phyloP scores from a whole-genome alignment of 2,888 invertebrate species.

The Pomacea canaliculata region DNA sequence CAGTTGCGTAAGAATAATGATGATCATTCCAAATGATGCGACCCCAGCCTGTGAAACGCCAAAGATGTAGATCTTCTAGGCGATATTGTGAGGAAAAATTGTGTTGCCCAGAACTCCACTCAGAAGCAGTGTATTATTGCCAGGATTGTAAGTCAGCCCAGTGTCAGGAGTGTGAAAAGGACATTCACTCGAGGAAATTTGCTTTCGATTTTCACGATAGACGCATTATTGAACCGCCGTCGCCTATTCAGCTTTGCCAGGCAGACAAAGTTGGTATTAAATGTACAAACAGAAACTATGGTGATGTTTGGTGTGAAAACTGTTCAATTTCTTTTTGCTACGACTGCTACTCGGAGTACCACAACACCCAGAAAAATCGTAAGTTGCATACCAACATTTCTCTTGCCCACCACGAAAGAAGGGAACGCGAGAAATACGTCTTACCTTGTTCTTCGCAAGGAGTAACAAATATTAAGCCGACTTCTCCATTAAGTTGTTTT shows the following conservation, averaged over 20 bases:
- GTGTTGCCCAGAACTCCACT: slow-evolving; percentile 56
- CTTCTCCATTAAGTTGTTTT: slow-evolving; percentile 47
- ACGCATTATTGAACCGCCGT: slow-evolving; percentile 49
- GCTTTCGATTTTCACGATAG: slow-evolving; percentile 64
- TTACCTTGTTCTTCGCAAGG: slow-evolving; percentile 28
- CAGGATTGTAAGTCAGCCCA: slow-evolving; percentile 67
- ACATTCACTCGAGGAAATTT: slow-evolving; percentile 62
- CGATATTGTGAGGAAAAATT: slow-evolving; percentile 62
- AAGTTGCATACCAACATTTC: slow-evolving; percentile 42
- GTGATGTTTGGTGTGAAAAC: slow-evolving; percentile 66
- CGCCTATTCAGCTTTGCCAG: slow-evolving; percentile 62
- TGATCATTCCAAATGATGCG: slow-evolving; percentile 40
- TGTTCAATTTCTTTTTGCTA: slow-evolving; percentile 64
- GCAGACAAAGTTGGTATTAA: slow-evolving; percentile 29
- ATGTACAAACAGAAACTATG: slow-evolving; percentile 65
- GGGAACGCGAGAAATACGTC: slow-evolving; percentile 39
- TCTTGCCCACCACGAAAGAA: slow-evolving; percentile 38
- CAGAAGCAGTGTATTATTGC: slow-evolving; percentile 63
- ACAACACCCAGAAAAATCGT: slow-evolving; percentile 36
- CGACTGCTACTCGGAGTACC: slow-evolving; percentile 63
- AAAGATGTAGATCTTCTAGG: slow-evolving; percentile 58
- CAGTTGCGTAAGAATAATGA: neutral
- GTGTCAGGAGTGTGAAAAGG: slow-evolving; percentile 65
- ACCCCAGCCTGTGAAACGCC: slow-evolving; percentile 41
- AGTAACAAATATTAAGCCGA: slow-evolving; percentile 48